A percentile compares a stretch with the other conserved stretches of the same genome.
phyloP scores from a whole-genome alignment of 2,888 invertebrate species.

The Steromphala cineraria region DNA sequence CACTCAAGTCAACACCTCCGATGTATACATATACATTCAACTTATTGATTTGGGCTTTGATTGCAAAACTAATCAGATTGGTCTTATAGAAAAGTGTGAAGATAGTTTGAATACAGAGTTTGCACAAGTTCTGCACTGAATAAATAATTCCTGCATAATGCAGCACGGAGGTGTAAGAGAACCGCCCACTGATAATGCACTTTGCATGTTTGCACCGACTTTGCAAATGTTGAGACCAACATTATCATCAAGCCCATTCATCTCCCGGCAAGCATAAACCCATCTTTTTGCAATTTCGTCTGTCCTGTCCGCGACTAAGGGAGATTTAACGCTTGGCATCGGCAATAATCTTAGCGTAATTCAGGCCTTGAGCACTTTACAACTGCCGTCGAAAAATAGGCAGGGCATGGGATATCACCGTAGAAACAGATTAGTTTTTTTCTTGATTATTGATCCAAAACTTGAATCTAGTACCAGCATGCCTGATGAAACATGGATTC shows the following conservation, averaged over 20 bases:
- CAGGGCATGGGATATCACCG: not conserved
- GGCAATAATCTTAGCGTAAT: not conserved
- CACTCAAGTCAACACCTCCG: too few species aligned
- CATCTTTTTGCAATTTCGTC: too few species aligned
- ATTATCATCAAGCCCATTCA: too few species aligned
- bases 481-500: not conserved
- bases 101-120: too few species aligned
- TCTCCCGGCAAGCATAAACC: too few species aligned
- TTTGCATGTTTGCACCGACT: not conserved
- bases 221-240: not conserved
- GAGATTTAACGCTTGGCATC: not conserved
- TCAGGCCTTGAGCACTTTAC: not conserved
- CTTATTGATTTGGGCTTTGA: too few species aligned
- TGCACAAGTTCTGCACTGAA: too few species aligned
- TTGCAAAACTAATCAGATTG: too few species aligned
- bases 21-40: too few species aligned
- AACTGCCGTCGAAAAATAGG: not conserved
- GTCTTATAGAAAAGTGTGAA: too few species aligned
- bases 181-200: not conserved
- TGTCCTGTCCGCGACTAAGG: not conserved
- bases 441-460: not conserved
- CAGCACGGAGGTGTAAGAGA: not conserved
- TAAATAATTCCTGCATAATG: not conserved
- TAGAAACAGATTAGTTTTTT: constrained; percentile 2
- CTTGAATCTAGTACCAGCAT: not conserved